Evolutionary conservation across 2,797 vertebrate species (phyloP).

Genomic region (Graptemys geographica): DNA sequence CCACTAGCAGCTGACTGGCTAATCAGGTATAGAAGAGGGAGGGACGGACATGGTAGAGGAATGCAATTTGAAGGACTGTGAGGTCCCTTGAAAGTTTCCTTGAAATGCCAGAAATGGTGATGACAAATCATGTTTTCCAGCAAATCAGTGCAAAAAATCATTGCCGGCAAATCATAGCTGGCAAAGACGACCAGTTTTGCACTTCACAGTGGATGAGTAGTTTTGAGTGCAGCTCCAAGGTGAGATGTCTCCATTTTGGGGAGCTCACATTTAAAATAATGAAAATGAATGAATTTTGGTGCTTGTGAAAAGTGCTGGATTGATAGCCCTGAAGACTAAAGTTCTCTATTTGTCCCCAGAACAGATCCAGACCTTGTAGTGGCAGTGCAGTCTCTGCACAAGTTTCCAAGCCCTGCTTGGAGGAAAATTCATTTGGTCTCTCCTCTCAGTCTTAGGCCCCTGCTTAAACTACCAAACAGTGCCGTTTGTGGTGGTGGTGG

Average conservation of each 20-base stretch:
- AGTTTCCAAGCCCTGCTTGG: neutral
- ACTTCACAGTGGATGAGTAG: neutral
- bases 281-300: neutral
- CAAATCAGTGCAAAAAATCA: neutral
- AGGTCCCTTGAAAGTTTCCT: neutral
- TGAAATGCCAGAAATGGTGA: neutral
- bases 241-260: neutral
- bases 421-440: neutral
- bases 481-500: neutral
- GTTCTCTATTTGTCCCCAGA: neutral
- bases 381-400: fast-evolving
- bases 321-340: neutral
- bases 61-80: neutral
- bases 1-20: fast-evolving
- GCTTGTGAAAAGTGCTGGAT: neutral
- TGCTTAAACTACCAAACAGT: neutral
- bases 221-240: fast-evolving
- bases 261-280: neutral
- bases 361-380: neutral
- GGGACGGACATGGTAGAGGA: fast-evolving
- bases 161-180: neutral
- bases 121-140: neutral
- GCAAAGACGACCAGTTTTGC: neutral
- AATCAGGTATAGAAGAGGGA: fast-evolving
- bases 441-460: neutral